Evolutionary conservation across 2,797 vertebrate species (phyloP).

Genomic region (Sandelia bainsii): DNA sequence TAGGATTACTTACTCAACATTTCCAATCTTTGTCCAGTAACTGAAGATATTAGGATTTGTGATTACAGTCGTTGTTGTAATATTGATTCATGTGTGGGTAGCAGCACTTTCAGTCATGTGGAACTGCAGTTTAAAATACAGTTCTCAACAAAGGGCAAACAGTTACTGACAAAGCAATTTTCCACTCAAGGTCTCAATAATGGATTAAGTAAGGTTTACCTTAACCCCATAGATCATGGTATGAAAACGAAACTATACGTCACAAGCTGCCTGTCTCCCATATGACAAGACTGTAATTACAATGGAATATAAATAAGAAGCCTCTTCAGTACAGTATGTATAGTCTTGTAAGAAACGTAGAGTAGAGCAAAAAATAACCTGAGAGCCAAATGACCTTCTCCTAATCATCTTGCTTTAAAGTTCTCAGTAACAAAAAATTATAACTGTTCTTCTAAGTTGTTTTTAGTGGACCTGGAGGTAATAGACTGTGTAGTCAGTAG

Average conservation of each 20-base stretch:
- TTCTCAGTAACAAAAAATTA: conserved; percentile 9
- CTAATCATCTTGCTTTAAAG: conserved; percentile 19
- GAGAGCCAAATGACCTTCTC: conserved; percentile 34
- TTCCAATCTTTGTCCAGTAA: conserved; percentile 50
- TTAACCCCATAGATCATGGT: conserved; percentile 54
- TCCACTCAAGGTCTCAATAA: conserved; percentile 70
- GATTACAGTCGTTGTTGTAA: conserved; percentile 62
- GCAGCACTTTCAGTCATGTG: conserved; percentile 53
- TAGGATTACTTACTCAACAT: conserved; percentile 56
- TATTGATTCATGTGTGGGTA: conserved; percentile 63
- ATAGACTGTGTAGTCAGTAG: background rate
- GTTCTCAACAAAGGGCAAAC: conserved; percentile 72
- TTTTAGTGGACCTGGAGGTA: conserved; percentile 19
- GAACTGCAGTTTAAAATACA: conserved; percentile 65
- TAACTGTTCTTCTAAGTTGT: conserved; percentile 4
- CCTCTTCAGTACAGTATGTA: conserved; percentile 40
- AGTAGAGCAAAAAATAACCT: conserved; percentile 27
- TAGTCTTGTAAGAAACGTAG: conserved; percentile 33
- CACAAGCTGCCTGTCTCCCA: conserved; percentile 32
- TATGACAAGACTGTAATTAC: conserved; percentile 66
- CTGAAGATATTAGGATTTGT: conserved; percentile 63
- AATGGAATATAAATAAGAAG: conserved; percentile 54
- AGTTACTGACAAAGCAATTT: conserved; percentile 76
- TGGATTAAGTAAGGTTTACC: conserved; percentile 61
- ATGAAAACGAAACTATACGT: conserved; percentile 52